Evolutionary conservation across 64 coral and sea anemone species (phyloP).

Genomic region (Orbicella faveolata): DNA sequence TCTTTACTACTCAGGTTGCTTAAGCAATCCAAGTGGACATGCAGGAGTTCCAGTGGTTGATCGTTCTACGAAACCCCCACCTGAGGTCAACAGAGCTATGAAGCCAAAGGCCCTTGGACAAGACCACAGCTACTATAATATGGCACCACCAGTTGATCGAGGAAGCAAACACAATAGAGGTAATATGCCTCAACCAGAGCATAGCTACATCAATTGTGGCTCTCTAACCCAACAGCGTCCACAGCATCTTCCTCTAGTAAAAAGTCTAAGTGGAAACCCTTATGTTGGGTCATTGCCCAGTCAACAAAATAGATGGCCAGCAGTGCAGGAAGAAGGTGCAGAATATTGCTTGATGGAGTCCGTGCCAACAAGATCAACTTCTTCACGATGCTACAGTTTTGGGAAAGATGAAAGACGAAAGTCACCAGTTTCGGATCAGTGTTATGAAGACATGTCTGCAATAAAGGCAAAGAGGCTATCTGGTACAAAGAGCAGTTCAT

Average conservation of each 20-base stretch:
- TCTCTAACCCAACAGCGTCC: neutral
- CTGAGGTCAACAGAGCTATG: slow-evolving; percentile 25
- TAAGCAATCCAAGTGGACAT: neutral
- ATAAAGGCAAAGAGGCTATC: neutral
- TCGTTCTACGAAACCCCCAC: slow-evolving; percentile 46
- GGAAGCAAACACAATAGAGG: slow-evolving; percentile 28
- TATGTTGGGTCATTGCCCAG: neutral
- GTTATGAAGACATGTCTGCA: slow-evolving; percentile 21
- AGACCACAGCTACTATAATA: slow-evolving; percentile 49
- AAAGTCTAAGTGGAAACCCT: neutral
- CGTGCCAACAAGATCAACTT: slow-evolving; percentile 21
- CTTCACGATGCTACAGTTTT: slow-evolving; percentile 25
- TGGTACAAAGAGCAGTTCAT: slow-evolving; percentile 5
- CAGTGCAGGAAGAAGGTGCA: neutral
- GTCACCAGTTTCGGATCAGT: neutral
- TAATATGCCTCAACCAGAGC: neutral
- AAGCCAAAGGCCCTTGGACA: slow-evolving; percentile 27
- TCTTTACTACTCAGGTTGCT: neutral
- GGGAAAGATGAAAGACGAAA: neutral
- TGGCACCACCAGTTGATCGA: slow-evolving; percentile 54
- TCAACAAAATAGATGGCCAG: neutral
- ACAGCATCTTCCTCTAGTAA: slow-evolving; percentile 18
- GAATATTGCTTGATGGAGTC: slow-evolving; percentile 52
- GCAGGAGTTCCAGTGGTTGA: slow-evolving; percentile 9
- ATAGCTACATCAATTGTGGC: neutral